Conservation (phyloP, 2,113 vertebrate species). For the Prionailurus viverrinus region DNA sequence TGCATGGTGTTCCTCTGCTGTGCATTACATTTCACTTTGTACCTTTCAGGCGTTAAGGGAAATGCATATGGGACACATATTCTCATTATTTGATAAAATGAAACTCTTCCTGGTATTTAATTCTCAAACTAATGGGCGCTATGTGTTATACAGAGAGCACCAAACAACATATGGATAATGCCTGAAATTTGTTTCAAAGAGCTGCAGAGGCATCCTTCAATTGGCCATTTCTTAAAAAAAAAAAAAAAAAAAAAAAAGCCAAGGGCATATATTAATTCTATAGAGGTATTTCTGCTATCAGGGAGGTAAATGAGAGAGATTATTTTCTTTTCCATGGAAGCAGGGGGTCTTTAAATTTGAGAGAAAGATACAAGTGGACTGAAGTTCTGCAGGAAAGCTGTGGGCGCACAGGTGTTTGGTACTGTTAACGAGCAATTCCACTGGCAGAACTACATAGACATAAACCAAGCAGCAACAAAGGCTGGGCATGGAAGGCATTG, state of each 20-base stretch:
- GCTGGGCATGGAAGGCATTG: neutral
- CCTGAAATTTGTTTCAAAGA: constrained; percentile 17
- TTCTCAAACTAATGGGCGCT: neutral
- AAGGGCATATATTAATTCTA: neutral
- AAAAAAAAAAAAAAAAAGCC: neutral
- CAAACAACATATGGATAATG: neutral
- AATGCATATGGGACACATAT: neutral
- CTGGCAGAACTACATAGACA: accelerated
- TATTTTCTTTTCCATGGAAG: neutral
- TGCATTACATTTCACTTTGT: neutral
- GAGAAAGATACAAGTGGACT: neutral
- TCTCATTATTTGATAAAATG: neutral
- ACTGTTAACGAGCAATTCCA: no score
- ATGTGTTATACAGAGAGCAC: neutral
- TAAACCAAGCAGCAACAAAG: accelerated
- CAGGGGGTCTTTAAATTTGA: neutral
- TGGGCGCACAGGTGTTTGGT: neutral
- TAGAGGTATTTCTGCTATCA: neutral
- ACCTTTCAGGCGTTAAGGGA: neutral
- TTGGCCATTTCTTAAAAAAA: neutral
- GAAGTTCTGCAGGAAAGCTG: neutral
- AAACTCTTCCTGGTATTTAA: neutral
- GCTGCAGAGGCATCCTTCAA: neutral
- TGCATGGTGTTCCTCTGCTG: neutral
- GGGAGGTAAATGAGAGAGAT: neutral